These are phyloP conservation scores for Aptenodytes forsteri DNA, from an alignment of 2,113 vertebrate species.

Conservation along the genomic window DNA sequence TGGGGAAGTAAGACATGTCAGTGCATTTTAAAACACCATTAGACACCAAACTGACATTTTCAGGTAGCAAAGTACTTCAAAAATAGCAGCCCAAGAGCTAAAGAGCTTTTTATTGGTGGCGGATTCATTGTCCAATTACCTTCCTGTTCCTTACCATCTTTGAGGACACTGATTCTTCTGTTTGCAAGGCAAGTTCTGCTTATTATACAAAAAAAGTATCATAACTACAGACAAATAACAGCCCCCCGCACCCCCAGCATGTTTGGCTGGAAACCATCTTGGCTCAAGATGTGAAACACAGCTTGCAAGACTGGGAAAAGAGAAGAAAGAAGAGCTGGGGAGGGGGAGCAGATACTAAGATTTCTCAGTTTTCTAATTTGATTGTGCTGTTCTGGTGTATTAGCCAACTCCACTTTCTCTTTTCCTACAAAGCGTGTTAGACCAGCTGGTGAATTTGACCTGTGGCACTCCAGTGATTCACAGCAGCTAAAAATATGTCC, in stretches of 20 bases:
- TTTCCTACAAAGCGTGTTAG: background rate
- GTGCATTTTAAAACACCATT: background rate
- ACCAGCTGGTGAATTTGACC: conserved; percentile 2
- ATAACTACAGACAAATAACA: background rate
- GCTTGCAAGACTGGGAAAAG: background rate
- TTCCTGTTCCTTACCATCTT: background rate
- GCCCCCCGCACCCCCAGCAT: background rate
- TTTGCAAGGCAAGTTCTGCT: background rate
- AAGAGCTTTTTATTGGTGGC: background rate
- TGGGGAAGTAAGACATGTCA: fast-evolving
- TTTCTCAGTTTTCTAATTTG: background rate
- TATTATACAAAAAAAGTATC: background rate
- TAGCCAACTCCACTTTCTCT: background rate
- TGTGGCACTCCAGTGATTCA: background rate
- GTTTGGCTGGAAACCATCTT: background rate
- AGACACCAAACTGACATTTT: background rate
- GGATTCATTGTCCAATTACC: background rate
- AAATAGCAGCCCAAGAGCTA: background rate
- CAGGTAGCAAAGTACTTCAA: background rate
- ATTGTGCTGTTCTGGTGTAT: background rate
- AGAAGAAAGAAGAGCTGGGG: background rate
- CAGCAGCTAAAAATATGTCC: background rate
- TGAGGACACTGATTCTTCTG: background rate
- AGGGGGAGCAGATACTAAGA: background rate
- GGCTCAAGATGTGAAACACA: background rate